Conservation (phyloP, 2,113 vertebrate species). For the Brachionichthys hirsutus region DNA sequence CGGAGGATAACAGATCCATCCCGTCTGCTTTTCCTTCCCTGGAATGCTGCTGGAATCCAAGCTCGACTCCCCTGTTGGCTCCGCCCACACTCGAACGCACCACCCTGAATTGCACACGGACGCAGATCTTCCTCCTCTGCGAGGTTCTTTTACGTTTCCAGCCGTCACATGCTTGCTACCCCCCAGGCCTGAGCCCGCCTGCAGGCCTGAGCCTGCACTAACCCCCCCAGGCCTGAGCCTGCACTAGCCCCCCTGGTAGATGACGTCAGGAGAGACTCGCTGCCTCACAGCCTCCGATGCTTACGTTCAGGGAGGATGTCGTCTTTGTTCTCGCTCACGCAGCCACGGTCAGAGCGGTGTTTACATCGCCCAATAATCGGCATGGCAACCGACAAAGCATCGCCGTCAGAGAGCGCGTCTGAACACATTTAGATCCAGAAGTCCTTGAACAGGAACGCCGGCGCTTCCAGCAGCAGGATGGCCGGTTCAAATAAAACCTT, state of each 20-base stretch:
- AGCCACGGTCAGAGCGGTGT: slow-evolving; percentile 45
- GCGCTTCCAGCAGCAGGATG: not conserved
- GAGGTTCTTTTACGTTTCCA: slow-evolving; percentile 45
- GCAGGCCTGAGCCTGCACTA: slow-evolving; percentile 9
- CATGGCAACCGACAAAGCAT: slow-evolving; percentile 53
- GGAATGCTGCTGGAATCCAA: slow-evolving; percentile 70
- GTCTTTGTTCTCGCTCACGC: slow-evolving; percentile 61
- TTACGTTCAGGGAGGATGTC: slow-evolving; percentile 51
- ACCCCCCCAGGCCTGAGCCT: slow-evolving; percentile 62
- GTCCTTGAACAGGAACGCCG: slow-evolving; percentile 16
- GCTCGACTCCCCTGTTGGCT: slow-evolving; percentile 53
- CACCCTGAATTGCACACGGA: not conserved
- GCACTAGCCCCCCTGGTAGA: no score
- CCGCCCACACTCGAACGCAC: slow-evolving; percentile 36
- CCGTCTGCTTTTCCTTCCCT: slow-evolving; percentile 50
- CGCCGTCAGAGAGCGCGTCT: slow-evolving; percentile 10
- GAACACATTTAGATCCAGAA: slow-evolving; percentile 22
- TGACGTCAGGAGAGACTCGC: no score
- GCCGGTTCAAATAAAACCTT: no score
- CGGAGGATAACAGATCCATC: slow-evolving; percentile 56
- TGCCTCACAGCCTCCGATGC: no score
- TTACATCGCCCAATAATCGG: slow-evolving; percentile 63
- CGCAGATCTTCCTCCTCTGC: slow-evolving; percentile 3
- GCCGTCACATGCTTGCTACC: no score
- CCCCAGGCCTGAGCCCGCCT: no score